Evolutionary conservation across 2,113 vertebrate genomes (phyloP).

Genomic region (Amia ocellicauda): DNA sequence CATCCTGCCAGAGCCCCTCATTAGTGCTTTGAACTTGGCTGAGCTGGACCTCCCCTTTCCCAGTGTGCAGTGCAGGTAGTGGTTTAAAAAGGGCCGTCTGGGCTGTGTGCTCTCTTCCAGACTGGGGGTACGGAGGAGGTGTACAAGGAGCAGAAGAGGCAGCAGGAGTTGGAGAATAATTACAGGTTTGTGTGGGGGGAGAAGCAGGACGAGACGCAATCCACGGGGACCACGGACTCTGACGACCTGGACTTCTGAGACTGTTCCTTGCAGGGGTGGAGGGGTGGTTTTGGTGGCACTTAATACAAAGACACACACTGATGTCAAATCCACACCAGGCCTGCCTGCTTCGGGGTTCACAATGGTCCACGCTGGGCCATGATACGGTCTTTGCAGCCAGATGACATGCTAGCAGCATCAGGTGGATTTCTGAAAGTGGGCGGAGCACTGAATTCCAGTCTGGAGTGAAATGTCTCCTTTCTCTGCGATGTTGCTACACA

Average conservation of each 20-base stretch:
- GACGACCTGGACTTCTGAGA: conserved; percentile 83
- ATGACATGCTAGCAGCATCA: no score
- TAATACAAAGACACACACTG: conserved; percentile 26
- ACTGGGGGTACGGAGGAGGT: conserved; percentile 85
- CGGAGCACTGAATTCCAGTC: no score
- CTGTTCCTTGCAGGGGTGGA: conserved; percentile 18
- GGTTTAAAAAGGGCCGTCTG: no score
- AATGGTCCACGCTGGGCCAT: conserved; percentile 35
- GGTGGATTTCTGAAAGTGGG: no score
- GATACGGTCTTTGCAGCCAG: no score
- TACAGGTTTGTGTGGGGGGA: conserved; percentile 86
- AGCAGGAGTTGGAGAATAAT: conserved; percentile 84
- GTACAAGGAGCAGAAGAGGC: conserved; percentile 81
- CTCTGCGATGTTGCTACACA: no score
- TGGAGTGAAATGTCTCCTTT: no score
- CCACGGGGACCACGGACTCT: conserved; percentile 66
- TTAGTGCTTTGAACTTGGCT: no score
- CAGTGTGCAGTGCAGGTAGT: no score
- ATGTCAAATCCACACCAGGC: conserved; percentile 33
- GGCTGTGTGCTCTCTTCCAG: conserved; percentile 39
- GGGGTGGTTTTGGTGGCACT: conserved; percentile 20
- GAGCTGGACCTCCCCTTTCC: no score
- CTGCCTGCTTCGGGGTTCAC: conserved; percentile 37
- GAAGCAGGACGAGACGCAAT: conserved; percentile 65
- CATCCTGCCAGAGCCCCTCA: neutral